Evolutionary conservation across 1,140 invertebrate species (phyloP).

Genomic region (Battus philenor): DNA sequence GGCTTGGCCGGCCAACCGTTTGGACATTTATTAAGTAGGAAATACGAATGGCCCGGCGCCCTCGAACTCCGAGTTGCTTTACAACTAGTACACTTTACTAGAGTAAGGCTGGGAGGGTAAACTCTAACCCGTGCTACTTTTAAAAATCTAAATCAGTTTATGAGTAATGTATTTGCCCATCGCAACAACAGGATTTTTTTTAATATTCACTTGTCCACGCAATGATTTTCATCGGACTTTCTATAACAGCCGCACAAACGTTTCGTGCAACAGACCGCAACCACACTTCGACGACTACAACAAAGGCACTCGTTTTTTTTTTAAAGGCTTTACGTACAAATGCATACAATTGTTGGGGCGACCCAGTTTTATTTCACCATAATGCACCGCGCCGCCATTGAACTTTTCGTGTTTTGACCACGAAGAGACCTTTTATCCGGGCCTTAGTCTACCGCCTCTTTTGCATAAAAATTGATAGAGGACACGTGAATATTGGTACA

Average conservation of each 20-base stretch:
- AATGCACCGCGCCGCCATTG: constrained; percentile 39
- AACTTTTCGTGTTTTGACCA: constrained; percentile 39
- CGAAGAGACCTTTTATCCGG: constrained; percentile 19
- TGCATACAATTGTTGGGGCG: constrained; percentile 68
- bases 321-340: constrained; percentile 51
- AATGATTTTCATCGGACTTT: constrained; percentile 49
- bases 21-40: constrained; percentile 58
- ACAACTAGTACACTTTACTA: constrained; percentile 12
- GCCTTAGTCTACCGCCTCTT: constrained; percentile 32
- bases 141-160: constrained; percentile 1
- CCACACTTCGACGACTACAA: constrained; percentile 55
- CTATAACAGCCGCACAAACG: constrained; percentile 35
- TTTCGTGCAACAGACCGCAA: constrained; percentile 42
- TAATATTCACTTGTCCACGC: constrained; percentile 55
- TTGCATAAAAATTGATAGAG: constrained; percentile 52
- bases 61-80: constrained; percentile 21
- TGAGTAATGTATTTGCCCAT: constrained; percentile 1
- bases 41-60: constrained; percentile 34
- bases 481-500: constrained; percentile 34
- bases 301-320: constrained; percentile 63
- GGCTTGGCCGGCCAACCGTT: constrained; percentile 25
- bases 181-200: constrained; percentile 49
- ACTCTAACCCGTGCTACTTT: constrained; percentile 6
- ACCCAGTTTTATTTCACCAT: constrained; percentile 65
- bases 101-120: not conserved